These are phyloP conservation scores for Ips nitidus DNA, from an alignment of 1,140 invertebrate genomes.

Conservation along the genomic window DNA sequence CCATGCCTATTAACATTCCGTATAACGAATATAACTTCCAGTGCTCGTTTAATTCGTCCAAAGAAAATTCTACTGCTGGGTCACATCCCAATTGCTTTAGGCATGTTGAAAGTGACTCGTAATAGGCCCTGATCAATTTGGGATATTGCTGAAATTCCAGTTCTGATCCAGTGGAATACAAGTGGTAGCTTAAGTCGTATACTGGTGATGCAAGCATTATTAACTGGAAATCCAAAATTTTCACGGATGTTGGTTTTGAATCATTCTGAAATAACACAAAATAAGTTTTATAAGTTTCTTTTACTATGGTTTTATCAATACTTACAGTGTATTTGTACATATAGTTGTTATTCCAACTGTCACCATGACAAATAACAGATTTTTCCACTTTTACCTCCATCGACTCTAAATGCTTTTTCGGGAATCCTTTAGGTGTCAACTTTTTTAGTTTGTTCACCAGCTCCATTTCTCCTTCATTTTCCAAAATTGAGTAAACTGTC, in stretches of 20 bases:
- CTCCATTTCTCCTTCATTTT: conserved; percentile 2
- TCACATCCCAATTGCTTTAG: conserved; percentile 11
- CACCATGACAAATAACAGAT: conserved; percentile 43
- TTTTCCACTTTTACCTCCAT: not conserved
- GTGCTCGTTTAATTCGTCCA: conserved; percentile 50
- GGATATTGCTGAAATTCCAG: conserved; percentile 2
- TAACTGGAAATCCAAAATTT: conserved; percentile 61
- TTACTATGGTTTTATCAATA: not conserved
- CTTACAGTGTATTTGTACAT: conserved; percentile 55
- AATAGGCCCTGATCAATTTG: conserved; percentile 14
- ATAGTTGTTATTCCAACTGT: conserved; percentile 59
- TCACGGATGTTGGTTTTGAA: conserved; percentile 22
- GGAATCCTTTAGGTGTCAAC: not conserved
- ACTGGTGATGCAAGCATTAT: conserved; percentile 58
- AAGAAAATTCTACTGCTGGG: conserved; percentile 51
- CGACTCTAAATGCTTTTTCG: not conserved
- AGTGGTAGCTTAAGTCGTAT: conserved; percentile 59
- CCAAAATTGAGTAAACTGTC: not conserved
- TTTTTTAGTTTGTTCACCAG: conserved; percentile 1
- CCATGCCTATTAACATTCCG: not conserved
- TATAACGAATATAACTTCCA: conserved; percentile 42
- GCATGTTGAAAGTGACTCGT: conserved; percentile 7
- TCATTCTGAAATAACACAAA: conserved; percentile 4
- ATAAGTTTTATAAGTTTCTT: not conserved
- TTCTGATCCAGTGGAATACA: conserved; percentile 49